Conservation (phyloP, 2,113 vertebrate species). For the Cinclus cinclus region DNA sequence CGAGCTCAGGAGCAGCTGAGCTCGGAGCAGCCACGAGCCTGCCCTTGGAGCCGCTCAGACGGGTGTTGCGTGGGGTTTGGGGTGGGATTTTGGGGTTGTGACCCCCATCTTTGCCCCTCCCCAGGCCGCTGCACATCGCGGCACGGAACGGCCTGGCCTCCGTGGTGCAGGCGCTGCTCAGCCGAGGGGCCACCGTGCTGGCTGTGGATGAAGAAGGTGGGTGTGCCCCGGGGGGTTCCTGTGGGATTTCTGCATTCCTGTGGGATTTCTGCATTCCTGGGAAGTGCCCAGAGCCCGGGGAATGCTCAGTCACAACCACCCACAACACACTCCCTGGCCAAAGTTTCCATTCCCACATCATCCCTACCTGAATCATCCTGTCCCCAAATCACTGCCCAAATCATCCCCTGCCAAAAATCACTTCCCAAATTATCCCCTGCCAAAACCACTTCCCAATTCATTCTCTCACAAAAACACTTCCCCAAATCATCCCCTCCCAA, state of each 20-base stretch:
- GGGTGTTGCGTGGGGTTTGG: neutral
- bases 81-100: neutral
- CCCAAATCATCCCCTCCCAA: too few relatives aligned
- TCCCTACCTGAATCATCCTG: too few relatives aligned
- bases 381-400: too few relatives aligned
- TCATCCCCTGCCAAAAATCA: too few relatives aligned
- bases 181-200: constrained; percentile 93
- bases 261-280: neutral
- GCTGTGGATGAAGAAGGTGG: constrained; percentile 94
- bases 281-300: neutral
- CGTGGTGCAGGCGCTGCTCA: constrained; percentile 94
- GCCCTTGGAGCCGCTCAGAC: neutral
- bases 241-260: neutral
- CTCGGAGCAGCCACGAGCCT: neutral
- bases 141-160: constrained; percentile 92
- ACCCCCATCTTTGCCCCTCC: neutral
- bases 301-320: rapidly evolving
- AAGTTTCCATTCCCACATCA: too few relatives aligned
- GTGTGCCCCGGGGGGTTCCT: neutral
- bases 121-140: constrained; percentile 85
- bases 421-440: too few relatives aligned
- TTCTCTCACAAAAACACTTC: too few relatives aligned
- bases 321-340: too few relatives aligned
- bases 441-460: too few relatives aligned
- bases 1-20: neutral